Evolutionary conservation across 2,113 vertebrate genomes (phyloP).

Genomic region (Pedionomus torquatus): DNA sequence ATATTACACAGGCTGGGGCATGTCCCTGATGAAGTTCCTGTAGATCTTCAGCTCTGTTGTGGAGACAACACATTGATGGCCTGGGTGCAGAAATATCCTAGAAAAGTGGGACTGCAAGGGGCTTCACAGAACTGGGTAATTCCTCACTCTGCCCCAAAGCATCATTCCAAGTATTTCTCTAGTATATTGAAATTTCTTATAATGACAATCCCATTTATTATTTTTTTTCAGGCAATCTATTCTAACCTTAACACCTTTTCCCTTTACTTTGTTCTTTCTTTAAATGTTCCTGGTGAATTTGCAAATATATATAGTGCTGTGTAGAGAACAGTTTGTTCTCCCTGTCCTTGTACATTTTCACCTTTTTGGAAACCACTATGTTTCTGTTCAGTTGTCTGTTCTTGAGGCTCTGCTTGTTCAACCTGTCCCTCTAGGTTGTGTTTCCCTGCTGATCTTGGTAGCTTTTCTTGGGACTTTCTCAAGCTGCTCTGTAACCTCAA

Average conservation of each 20-base stretch:
- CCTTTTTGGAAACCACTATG: not conserved
- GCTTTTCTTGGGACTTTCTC: not conserved
- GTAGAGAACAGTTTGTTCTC: not conserved
- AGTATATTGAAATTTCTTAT: not conserved
- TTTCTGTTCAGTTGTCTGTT: not conserved
- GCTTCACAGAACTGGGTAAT: not conserved
- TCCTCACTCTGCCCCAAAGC: not conserved
- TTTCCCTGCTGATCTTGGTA: not conserved
- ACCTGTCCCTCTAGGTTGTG: not conserved
- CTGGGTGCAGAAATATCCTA: not conserved
- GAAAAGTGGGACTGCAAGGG: not conserved
- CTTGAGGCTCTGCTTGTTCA: rapidly evolving
- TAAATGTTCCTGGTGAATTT: not conserved
- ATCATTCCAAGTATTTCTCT: not conserved
- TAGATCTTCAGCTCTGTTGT: not conserved
- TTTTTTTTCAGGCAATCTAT: not conserved
- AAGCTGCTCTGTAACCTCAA: rapidly evolving
- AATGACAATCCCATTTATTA: not conserved
- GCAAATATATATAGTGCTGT: not conserved
- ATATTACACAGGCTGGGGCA: rapidly evolving
- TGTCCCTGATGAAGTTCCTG: not conserved
- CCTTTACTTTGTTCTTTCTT: too few relatives aligned
- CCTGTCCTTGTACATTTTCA: not conserved
- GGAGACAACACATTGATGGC: not conserved
- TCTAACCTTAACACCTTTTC: not conserved